These are phyloP conservation scores for Halocaridina rubra DNA, from an alignment of 2,888 invertebrate species.

Conservation along the genomic window DNA sequence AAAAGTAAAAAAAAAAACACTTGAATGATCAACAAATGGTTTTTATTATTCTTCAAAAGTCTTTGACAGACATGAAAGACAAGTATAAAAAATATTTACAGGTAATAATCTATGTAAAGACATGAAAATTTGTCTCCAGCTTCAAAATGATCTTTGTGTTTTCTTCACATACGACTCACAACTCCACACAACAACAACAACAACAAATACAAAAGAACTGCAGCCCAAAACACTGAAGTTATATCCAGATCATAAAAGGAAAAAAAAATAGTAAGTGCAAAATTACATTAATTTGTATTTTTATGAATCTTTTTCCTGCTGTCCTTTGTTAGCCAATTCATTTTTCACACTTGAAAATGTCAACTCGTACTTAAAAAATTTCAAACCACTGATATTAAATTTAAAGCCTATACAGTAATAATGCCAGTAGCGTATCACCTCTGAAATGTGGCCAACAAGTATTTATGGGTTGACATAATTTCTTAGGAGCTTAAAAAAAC, in stretches of 20 bases:
- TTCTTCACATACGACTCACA: constrained; percentile 2
- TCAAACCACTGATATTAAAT: no score
- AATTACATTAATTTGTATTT: no score
- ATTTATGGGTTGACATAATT: no score
- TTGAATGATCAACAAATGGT: constrained; percentile 46
- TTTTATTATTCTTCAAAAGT: constrained; percentile 49
- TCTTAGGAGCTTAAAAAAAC: no score
- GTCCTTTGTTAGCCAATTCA: no score
- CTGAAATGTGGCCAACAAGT: no score
- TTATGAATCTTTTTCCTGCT: no score
- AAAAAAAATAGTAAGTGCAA: background rate
- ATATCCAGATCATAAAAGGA: background rate
- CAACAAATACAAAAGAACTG: constrained; percentile 1
- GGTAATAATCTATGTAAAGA: constrained; percentile 17
- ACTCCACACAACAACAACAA: no score
- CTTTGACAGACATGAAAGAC: constrained; percentile 59
- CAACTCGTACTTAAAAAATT: no score
- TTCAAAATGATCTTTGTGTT: constrained; percentile 23
- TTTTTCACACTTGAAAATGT: no score
- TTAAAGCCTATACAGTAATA: no score
- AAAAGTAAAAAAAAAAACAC: background rate
- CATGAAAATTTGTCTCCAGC: constrained; percentile 34
- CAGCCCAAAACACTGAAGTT: constrained; percentile 22
- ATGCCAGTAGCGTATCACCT: no score
- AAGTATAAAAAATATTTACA: constrained; percentile 60